Base-by-base conservation (phyloP, 2,888 invertebrate genomes). In the Lasioglossum pauxillum region DNA sequence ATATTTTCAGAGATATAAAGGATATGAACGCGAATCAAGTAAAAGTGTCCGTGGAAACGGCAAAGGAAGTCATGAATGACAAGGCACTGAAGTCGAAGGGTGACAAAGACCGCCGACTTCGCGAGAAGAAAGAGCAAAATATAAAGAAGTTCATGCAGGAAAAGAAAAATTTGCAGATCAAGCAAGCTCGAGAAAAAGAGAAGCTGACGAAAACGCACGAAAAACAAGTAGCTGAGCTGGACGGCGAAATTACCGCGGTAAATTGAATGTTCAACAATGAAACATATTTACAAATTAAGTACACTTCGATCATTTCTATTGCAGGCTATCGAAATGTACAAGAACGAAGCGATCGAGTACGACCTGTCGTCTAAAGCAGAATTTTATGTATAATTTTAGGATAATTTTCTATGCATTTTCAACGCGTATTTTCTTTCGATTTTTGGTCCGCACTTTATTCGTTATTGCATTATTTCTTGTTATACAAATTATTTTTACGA, bases 91-190 rank as follows among this genome's bases (percentile, higher is more conserved):
- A 96, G 91, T 96, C 97, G 84, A 97, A 97, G 91, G 97, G 97
- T 14, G 97, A 97, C 92, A 96, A 96, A 89, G 97, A 97, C 86
- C 96, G 96, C 89, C 94, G 97, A 72, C 95, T 96, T 27, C 94
- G 96, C 46, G 96, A 97, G 90, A 96, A 97, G 90, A 96, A 96
- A 90, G 96, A 96, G 85, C 96, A 96, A 90, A 97, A 97, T 92
- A 96, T 96, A 38, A 97, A 97, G 91, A 96, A 96, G 90, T 97
- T 97, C 91, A 96, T 97, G 90, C 97, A 97, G 69, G 97, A 97
- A 90, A 94, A 97, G 72, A 96, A 96, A 90, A 95, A 94, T 49
- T 95, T 95, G 23, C 96, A 95, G 35, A 96, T 96, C 90, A 96
- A 96, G 85, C 96, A 96, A 82, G 95, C 95, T n/a, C 95, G 96